Conservation (phyloP, 2,888 invertebrate genomes). For the Drosophila barbarae region DNA sequence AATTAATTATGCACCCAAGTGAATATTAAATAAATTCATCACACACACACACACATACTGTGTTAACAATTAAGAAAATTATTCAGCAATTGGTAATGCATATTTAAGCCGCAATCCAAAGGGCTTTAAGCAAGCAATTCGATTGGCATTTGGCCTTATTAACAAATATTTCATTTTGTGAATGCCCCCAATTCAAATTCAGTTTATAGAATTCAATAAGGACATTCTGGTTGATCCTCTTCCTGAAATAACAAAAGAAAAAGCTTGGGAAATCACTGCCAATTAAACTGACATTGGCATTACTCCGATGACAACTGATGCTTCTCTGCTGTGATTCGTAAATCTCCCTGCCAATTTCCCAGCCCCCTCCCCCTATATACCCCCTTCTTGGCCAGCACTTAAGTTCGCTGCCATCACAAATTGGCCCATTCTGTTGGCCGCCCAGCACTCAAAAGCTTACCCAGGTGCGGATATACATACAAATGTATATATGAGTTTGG, state of each 20-base stretch:
- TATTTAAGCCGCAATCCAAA: slow-evolving; percentile 16
- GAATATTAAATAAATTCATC: slow-evolving; percentile 44
- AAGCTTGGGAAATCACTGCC: neutral
- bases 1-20: slow-evolving; percentile 43
- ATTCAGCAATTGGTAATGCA: slow-evolving; percentile 24
- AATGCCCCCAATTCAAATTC: neutral
- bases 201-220: slow-evolving; percentile 9
- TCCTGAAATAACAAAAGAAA: neutral
- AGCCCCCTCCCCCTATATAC: no score
- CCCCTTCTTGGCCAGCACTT: slow-evolving; percentile 18
- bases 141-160: slow-evolving; percentile 29
- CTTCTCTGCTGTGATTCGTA: neutral
- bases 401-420: slow-evolving; percentile 21
- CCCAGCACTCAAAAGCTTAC: slow-evolving; percentile 32
- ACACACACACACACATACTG: neutral
- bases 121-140: slow-evolving; percentile 26
- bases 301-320: slow-evolving; percentile 21
- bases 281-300: slow-evolving; percentile 18
- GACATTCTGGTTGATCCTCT: neutral
- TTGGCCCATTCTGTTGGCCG: slow-evolving; percentile 20
- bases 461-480: slow-evolving; percentile 20
- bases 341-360: slow-evolving; percentile 13
- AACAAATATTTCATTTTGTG: slow-evolving; percentile 14
- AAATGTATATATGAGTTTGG: neutral
- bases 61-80: slow-evolving; percentile 25